Conservation (phyloP, 2,797 vertebrate species). For the Pangasius sanitwongsei region DNA sequence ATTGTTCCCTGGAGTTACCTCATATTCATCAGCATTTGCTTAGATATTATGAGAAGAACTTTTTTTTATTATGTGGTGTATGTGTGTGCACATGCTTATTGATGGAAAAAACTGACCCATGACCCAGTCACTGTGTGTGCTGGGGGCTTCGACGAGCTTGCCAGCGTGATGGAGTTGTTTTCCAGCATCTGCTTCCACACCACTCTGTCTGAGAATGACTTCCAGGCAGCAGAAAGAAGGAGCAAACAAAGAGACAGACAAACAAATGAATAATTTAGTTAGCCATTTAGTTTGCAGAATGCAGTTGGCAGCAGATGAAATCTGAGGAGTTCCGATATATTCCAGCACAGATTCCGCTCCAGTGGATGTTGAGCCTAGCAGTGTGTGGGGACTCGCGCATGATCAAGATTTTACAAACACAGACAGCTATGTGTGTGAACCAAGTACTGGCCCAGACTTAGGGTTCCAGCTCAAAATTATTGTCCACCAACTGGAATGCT, state of each 20-base stretch:
- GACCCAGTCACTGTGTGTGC: background rate
- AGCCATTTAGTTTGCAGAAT: constrained; percentile 8
- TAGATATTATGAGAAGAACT: background rate
- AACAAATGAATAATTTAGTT: constrained; percentile 38
- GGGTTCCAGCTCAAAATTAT: background rate
- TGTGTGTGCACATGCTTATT: constrained; percentile 25
- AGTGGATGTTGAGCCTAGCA: background rate
- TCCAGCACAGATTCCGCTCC: background rate
- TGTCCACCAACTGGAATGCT: background rate
- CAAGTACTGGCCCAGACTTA: background rate
- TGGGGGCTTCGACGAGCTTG: background rate
- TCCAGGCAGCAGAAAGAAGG: constrained; percentile 24
- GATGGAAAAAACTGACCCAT: constrained; percentile 3
- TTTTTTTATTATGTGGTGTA: background rate
- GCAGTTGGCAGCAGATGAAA: constrained; percentile 9
- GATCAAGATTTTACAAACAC: background rate
- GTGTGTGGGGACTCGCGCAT: background rate
- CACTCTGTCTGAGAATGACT: background rate
- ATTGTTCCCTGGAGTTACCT: background rate
- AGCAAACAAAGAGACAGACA: constrained; percentile 19
- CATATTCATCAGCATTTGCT: constrained; percentile 16
- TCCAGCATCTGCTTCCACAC: background rate
- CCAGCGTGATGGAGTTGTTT: constrained; percentile 18
- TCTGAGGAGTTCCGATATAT: background rate
- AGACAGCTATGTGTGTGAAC: constrained; percentile 8